Base-by-base conservation (phyloP, 2,113 vertebrate species). In the Lamprotornis superbus region DNA sequence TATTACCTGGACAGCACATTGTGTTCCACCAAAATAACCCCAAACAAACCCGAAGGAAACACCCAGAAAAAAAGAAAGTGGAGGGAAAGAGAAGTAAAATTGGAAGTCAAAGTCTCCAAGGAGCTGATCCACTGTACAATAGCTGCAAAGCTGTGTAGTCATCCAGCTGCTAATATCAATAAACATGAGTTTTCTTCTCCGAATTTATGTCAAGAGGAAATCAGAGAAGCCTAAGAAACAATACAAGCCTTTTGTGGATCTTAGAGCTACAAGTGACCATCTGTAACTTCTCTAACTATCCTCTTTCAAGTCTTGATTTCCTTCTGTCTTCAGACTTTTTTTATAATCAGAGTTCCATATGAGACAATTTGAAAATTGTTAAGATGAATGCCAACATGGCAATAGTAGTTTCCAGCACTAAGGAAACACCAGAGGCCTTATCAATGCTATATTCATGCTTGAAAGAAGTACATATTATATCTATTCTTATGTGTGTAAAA, bases 251-350 rank as follows among this genome's bases (percentile, higher is more conserved):
- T 89, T 90, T 98, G 87, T 98, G 98, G 96, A 97, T 96, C 98
- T 89, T 98, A 73, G 95, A 98, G 55, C 97, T 98, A 93, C 97
- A 98, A 98, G 97, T 98, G 97, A 97, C 89, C 64, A 12, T 59
- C 64, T 78, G 35, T 75, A 30, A 40, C 17, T 87, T 61, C 55
- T 70, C 47, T 74, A 56, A 35, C 67, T 92, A 61, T 37, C 15
- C 9, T 81, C 40, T 89, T 93, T 81, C 68, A 83, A 60, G 57
- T 19, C 44, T 60, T 80, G 35, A 73, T 84, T 96, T 76, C 28
- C 53, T 67, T 93, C 59, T 91, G 9, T 73, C 33, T 88, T 50
- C 57, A 60, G 27, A 68, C 55, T 87, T 52, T 80, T 80, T 89
- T 91, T 68, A 11, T 73, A 90, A 83, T 70, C 59, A 37, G 25